Evolutionary conservation across 2,888 invertebrate species (phyloP).

Genomic region (Scaptomyza flava): DNA sequence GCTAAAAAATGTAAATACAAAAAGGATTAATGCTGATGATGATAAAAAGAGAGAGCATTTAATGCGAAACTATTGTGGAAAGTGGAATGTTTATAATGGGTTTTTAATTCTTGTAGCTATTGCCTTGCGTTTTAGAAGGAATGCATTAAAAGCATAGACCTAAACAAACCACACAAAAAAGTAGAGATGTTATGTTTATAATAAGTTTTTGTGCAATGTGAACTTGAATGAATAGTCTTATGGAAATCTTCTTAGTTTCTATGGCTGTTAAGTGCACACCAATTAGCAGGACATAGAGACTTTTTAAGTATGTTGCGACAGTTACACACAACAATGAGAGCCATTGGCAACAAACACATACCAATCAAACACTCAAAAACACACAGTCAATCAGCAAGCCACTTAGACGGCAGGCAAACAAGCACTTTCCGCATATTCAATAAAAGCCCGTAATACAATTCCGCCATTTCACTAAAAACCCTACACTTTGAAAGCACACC

Average conservation of each 20-base stretch:
- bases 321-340: constrained; percentile 25
- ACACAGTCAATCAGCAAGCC: constrained; percentile 25
- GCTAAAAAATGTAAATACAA: neutral
- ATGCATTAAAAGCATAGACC: too few relatives aligned
- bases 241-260: constrained; percentile 11
- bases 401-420: constrained; percentile 56
- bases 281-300: constrained; percentile 35
- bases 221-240: too few relatives aligned
- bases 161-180: neutral
- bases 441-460: constrained; percentile 46
- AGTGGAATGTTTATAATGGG: neutral
- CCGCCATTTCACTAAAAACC: constrained; percentile 8
- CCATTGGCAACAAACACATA: constrained; percentile 22
- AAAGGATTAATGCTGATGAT: neutral
- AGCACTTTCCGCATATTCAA: constrained; percentile 59
- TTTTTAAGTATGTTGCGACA: constrained; percentile 25
- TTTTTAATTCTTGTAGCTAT: neutral
- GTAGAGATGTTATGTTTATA: too few relatives aligned
- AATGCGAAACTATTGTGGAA: neutral
- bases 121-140: too few relatives aligned
- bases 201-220: too few relatives aligned
- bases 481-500: neutral
- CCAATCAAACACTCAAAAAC: neutral
- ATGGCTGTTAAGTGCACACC: constrained; percentile 29
- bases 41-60: neutral